Evolutionary conservation across 2,113 vertebrate genomes (phyloP), one percentile per base, ranked within the genome.

Genomic region (Cyanocitta stelleri): DNA sequence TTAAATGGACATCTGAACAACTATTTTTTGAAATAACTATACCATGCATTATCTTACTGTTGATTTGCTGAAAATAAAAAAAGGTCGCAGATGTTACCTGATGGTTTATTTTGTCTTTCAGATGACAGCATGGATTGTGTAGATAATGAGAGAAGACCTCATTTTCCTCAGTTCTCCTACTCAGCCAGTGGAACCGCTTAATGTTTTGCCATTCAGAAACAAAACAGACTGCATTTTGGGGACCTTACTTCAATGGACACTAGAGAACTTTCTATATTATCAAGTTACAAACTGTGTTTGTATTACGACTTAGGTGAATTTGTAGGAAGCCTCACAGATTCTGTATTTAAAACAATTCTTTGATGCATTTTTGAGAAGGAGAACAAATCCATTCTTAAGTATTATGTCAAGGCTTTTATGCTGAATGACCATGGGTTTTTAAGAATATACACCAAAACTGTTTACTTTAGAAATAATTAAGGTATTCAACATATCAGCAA

Each of bases 161-260:
- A 99, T 97, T 99, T 99, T 97, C 99, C 99, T 64, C 99, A 99
- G 98, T 99, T 99, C 97, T 99, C 99, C 92, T 99, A 99, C 97
- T 99, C 99, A 17, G 99, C 99, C 97, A 99, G 99, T 82, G 99
- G 99, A 91, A 99, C 98, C 46, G 98, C 98, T 97, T 99, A 98
- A 98, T 81, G 83, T 93, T 94, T 88, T 82, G 94, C 72, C 90
- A 93, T 93, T 90, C 96, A 97, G 96, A 97, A 97, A 97, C 90
- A 97, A 97, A 96, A 95, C 89, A 97, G 98, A 98, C 98, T 98
- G 97, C 97, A 98, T 98, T 98, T 98, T 96, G 90, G 97, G 98
- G 98, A 97, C 96, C 83, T 95, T 97, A 97, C 94, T 98, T 96
- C 96, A 96, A 97, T 94, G 97, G 97, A 98, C 97, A 98, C 97